Evolutionary conservation across 1,140 invertebrate genomes (phyloP), one percentile per base, ranked within the genome.

Genomic region (Macrosteles quadrilineatus): DNA sequence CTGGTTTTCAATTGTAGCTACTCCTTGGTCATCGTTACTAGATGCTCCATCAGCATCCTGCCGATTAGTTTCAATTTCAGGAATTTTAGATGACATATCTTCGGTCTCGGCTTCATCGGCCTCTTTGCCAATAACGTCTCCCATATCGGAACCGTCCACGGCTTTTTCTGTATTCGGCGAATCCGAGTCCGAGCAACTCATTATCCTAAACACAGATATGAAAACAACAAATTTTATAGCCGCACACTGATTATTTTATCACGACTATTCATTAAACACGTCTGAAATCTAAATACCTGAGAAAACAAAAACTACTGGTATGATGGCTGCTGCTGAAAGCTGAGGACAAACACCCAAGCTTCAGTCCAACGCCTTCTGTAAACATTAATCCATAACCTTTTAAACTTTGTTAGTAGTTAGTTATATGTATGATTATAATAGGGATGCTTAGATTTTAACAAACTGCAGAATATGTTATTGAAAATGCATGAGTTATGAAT

Each of bases 101-200:
- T 75, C 74, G 62, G 67, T 70, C 70, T 76, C 73, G 19, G 67
- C 68, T 69, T 78, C 74, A 62, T 73, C 74, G 68, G 69, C 71
- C 72, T 77, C 78, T 73, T 78, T 79, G 11, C 78, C 74, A 9
- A 80, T 73, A 75, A 78, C 76, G 73, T 81, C 79, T 73, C 75
- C 78, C 78, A 81, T 81, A 68, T 73, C 57, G 19, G 32, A 25
- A n/a, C 40, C 31, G 14, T 57, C 25, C 31, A 47, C 59, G 72
- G 66, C 74, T 50, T 70, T 70, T 67, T 47, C 45, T 72, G 75
- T 72, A 62, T 73, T 71, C 40, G 68, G 65, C 68, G 69, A 70
- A 50, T 74, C 69, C 31, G 70, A 71, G 71, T 74, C 74, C 71
- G 71, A 68, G 64, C 74, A 74, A 74, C 73, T 75, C 74, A 75